These are phyloP conservation scores for Ageneiosus marmoratus DNA, from an alignment of 2,113 vertebrate species.

Conservation along the genomic window DNA sequence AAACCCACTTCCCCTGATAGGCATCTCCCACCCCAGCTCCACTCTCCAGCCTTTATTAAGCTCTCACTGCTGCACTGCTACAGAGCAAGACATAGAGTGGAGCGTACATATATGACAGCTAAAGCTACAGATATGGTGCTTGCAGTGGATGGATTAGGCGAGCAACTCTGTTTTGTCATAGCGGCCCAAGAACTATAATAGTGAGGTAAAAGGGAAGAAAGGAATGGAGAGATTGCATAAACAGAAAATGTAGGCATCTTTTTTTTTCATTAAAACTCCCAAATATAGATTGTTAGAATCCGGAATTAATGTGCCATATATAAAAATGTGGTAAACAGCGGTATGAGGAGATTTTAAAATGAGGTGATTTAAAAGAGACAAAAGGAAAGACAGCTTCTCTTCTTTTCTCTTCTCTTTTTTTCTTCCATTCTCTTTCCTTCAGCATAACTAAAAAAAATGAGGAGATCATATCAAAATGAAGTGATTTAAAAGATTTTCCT, in stretches of 20 bases:
- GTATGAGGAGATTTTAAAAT: too few relatives aligned
- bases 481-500: too few relatives aligned
- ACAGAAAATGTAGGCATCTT: background rate
- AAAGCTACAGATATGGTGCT: conserved; percentile 37
- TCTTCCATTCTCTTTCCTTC: background rate
- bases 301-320: too few relatives aligned
- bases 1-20: conserved; percentile 63
- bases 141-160: conserved; percentile 37
- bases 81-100: conserved; percentile 11
- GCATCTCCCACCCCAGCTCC: conserved; percentile 39
- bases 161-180: conserved; percentile 73
- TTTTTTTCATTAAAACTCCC: background rate
- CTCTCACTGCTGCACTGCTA: conserved; percentile 33
- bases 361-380: background rate
- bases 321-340: too few relatives aligned
- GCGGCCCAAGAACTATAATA: conserved; percentile 62
- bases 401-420: background rate
- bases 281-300: background rate
- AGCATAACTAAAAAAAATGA: too few relatives aligned
- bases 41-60: conserved; percentile 49
- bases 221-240: conserved; percentile 4
- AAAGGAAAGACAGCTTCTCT: background rate
- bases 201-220: conserved; percentile 32
- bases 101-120: conserved; percentile 47
- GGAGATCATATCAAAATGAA: too few relatives aligned